Conservation (phyloP, 2,888 invertebrate species). For the Ceramica pisi region DNA sequence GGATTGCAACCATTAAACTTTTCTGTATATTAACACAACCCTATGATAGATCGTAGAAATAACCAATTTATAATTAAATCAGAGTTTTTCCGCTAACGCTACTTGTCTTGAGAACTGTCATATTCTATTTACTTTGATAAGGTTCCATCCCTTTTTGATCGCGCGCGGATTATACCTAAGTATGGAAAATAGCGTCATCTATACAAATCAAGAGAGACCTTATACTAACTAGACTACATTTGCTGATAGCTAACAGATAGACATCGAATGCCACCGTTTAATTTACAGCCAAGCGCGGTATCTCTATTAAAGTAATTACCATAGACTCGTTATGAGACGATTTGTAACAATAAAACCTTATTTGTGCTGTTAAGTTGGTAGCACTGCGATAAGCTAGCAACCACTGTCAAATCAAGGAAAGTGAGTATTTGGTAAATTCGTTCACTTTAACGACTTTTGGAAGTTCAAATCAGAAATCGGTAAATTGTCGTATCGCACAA, state of each 20-base stretch:
- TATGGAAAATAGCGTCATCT: background rate
- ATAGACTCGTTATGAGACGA: background rate
- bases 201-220: background rate
- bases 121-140: too few species aligned
- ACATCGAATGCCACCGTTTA: background rate
- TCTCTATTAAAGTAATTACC: constrained; percentile 29
- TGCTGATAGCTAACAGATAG: constrained; percentile 25
- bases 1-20: too few species aligned
- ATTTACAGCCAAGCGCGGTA: background rate
- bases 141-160: too few species aligned
- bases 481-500: too few species aligned
- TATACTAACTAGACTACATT: constrained; percentile 20
- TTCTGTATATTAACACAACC: too few species aligned
- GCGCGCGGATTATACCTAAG: too few species aligned
- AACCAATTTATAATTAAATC: too few species aligned
- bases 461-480: too few species aligned
- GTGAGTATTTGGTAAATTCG: background rate
- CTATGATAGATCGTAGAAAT: too few species aligned
- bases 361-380: constrained; percentile 8
- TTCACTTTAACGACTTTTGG: background rate
- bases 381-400: background rate
- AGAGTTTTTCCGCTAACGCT: too few species aligned
- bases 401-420: background rate
- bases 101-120: too few species aligned
- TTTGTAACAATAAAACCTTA: constrained; percentile 2